A percentile compares a stretch with the other conserved stretches of the same genome.
Evolutionary conservation across 2,113 vertebrate genomes (phyloP).

Genomic region (Carassius carassius): DNA sequence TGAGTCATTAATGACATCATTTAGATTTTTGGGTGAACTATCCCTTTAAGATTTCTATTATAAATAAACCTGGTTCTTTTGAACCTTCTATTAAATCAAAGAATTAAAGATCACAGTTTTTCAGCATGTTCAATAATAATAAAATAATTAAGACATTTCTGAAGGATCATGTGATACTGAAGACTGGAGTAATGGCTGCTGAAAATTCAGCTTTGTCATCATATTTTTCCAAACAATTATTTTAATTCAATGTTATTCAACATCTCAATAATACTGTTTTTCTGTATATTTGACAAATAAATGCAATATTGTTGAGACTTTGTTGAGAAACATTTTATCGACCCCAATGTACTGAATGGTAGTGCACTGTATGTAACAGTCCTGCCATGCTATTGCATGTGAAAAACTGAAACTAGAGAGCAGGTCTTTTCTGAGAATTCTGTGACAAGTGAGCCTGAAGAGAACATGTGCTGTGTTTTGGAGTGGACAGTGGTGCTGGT

Average conservation of each 20-base stretch:
- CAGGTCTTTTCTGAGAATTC: background rate
- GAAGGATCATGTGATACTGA: background rate
- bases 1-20: no score
- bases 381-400: background rate
- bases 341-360: background rate
- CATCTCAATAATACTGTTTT: no score
- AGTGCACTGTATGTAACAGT: background rate
- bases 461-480: background rate
- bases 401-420: background rate
- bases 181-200: background rate
- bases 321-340: background rate
- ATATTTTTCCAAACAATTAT: no score
- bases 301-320: no score
- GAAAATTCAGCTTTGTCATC: background rate
- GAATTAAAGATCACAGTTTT: background rate
- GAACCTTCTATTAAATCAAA: background rate
- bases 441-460: background rate
- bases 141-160: background rate
- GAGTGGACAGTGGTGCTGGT: background rate
- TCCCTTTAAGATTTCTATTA: no score
- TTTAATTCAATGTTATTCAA: no score
- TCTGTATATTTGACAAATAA: no score
- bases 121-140: background rate
- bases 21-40: no score
- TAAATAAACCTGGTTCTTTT: background rate